Conservation (phyloP, 1,140 invertebrate species). For the Pachypsylla venusta region DNA sequence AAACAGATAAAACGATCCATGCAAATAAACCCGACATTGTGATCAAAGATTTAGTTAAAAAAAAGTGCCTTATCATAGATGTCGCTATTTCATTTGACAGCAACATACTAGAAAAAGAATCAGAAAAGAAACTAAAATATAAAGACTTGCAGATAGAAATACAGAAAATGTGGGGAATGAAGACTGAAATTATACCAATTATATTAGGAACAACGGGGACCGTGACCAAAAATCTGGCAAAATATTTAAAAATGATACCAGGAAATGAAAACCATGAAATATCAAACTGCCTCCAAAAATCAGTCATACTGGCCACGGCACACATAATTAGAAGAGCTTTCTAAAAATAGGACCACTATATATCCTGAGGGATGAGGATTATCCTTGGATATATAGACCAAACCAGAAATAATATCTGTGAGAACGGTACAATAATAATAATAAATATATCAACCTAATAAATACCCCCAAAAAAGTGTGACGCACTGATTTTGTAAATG, state of each 20-base stretch:
- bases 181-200: neutral
- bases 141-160: neutral
- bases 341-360: neutral
- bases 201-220: neutral
- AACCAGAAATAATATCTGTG: too few relatives aligned
- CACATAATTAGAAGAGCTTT: neutral
- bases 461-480: too few relatives aligned
- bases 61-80: neutral
- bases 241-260: neutral
- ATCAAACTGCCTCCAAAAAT: neutral
- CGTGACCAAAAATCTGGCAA: neutral
- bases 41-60: neutral
- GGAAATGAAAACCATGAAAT: neutral
- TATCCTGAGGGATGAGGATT: slow-evolving; percentile 1
- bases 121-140: slow-evolving; percentile 3
- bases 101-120: neutral
- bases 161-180: neutral
- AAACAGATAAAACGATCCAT: neutral
- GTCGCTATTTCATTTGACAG: neutral
- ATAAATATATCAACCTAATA: too few relatives aligned
- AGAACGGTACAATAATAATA: too few relatives aligned
- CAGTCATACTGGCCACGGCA: neutral
- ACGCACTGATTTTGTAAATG: too few relatives aligned
- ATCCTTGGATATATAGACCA: slow-evolving; percentile 6
- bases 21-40: slow-evolving; percentile 1